These are phyloP conservation scores for Pantherophis vulpinus DNA, from an alignment of 2,797 vertebrate genomes.

Conservation along the genomic window DNA sequence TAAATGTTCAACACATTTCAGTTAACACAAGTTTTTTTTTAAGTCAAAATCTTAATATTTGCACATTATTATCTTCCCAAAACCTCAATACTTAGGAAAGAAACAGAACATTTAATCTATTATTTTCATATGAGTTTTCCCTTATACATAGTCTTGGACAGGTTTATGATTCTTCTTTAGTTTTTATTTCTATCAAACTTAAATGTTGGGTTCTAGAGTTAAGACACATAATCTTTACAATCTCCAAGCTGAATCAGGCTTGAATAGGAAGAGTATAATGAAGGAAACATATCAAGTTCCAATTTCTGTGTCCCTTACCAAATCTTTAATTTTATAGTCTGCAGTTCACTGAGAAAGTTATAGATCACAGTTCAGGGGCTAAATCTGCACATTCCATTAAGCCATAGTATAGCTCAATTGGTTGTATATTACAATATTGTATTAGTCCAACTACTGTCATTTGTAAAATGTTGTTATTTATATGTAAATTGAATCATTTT, in stretches of 20 bases:
- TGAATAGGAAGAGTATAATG: background rate
- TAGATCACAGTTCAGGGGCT: background rate
- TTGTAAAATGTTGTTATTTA: background rate
- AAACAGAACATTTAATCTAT: background rate
- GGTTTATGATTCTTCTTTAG: background rate
- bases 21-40: background rate
- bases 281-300: background rate
- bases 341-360: background rate
- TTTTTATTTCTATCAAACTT: background rate
- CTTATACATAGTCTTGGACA: background rate
- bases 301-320: background rate
- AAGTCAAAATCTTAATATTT: background rate
- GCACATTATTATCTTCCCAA: background rate
- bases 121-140: background rate
- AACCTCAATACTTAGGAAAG: background rate
- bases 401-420: background rate
- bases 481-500: background rate
- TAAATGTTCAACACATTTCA: background rate
- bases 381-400: background rate
- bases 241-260: background rate
- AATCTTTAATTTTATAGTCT: background rate
- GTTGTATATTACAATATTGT: background rate
- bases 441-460: background rate
- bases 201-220: background rate
- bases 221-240: background rate